Conservation (phyloP, 2,113 vertebrate genomes). For the Candoia aspera region DNA sequence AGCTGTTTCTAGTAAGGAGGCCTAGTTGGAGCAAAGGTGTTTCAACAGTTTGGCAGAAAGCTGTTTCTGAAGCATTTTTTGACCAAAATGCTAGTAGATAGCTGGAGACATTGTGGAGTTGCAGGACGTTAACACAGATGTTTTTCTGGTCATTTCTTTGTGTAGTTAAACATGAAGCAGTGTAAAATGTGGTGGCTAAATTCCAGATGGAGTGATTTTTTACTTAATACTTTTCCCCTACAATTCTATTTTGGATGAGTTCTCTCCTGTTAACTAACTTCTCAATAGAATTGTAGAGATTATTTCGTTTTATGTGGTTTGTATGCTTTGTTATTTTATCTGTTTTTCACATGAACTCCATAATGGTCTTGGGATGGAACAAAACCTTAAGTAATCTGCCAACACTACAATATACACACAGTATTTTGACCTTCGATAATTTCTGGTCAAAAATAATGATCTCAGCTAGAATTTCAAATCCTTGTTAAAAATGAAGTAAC, state of each 20-base stretch:
- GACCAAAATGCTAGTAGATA: not conserved
- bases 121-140: not conserved
- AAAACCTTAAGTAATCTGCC: not conserved
- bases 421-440: slow-evolving; percentile 15
- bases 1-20: not conserved
- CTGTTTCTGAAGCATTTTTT: not conserved
- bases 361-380: slow-evolving; percentile 22
- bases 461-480: not conserved
- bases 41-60: not conserved
- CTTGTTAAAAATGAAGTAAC: not conserved
- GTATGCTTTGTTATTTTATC: slow-evolving; percentile 4
- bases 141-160: not conserved
- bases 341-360: accelerated
- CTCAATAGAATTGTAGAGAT: slow-evolving; percentile 61
- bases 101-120: not conserved
- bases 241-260: slow-evolving; percentile 49
- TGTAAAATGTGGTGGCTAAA: slow-evolving; percentile 37
- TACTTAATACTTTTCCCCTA: slow-evolving; percentile 51
- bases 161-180: slow-evolving; percentile 35
- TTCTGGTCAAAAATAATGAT: slow-evolving; percentile 6
- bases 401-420: not conserved
- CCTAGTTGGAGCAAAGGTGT: not conserved
- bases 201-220: not conserved
- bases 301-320: slow-evolving; percentile 26
- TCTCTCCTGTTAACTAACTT: slow-evolving; percentile 58